A percentile compares a stretch with the other conserved stretches of the same genome.
Conservation (phyloP, 2,888 invertebrate species). For the Pyralis farinalis region DNA sequence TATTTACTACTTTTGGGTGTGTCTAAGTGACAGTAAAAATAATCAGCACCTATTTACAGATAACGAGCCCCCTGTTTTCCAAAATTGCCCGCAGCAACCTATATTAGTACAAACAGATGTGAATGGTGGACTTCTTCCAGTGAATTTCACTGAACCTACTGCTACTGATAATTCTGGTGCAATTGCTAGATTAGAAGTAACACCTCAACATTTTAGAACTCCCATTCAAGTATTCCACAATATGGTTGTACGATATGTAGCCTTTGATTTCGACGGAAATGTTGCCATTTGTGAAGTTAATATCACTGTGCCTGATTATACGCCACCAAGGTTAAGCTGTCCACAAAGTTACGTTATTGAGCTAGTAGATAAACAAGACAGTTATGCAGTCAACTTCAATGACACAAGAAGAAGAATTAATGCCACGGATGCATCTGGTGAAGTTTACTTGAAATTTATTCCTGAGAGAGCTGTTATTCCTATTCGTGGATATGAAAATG, state of each 20-base stretch:
- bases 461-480: conserved; percentile 92
- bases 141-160: conserved; percentile 95
- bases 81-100: conserved; percentile 96
- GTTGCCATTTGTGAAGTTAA: conserved; percentile 98
- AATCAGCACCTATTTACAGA: conserved; percentile 72
- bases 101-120: conserved; percentile 93
- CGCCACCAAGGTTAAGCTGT: conserved; percentile 93
- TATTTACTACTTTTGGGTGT: neutral
- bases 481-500: conserved; percentile 94
- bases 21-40: neutral
- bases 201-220: conserved; percentile 94
- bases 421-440: conserved; percentile 93
- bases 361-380: conserved; percentile 93
- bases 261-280: conserved; percentile 98
- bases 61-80: conserved; percentile 97
- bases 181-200: conserved; percentile 95
- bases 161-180: conserved; percentile 98
- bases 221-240: conserved; percentile 94
- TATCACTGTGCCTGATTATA: conserved; percentile 96
- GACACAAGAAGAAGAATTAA: conserved; percentile 92
- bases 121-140: conserved; percentile 93
- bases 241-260: conserved; percentile 96
- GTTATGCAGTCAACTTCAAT: conserved; percentile 94
- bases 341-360: conserved; percentile 97
- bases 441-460: conserved; percentile 89